phyloP scores from a whole-genome alignment of 2,888 invertebrate genomes.

The Bellardia pandia region DNA sequence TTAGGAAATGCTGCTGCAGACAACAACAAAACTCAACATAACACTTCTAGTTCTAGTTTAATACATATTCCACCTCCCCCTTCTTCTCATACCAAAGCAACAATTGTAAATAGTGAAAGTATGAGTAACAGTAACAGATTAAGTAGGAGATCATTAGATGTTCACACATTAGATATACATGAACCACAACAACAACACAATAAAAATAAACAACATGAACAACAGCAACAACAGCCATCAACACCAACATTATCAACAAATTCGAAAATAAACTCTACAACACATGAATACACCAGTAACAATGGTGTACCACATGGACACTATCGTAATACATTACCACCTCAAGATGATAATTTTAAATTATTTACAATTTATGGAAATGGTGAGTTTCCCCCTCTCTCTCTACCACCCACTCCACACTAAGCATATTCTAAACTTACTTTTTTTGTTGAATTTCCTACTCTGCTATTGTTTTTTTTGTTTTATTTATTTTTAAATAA shows the following conservation, averaged over 20 bases:
- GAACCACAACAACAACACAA: conserved; percentile 62
- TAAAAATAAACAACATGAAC: conserved; percentile 62
- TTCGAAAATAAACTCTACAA: conserved; percentile 75
- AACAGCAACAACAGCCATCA: conserved; percentile 64
- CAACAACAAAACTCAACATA: conserved; percentile 18
- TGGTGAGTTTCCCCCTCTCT: conserved; percentile 81
- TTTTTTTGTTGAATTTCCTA: too few species aligned
- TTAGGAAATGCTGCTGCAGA: conserved; percentile 34
- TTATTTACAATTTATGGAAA: conserved; percentile 84
- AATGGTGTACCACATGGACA: conserved; percentile 80
- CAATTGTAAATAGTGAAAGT: conserved; percentile 71
- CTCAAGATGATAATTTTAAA: conserved; percentile 83
- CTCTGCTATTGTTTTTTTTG: too few species aligned
- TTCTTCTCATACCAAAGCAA: conserved; percentile 20
- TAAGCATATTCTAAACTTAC: background rate
- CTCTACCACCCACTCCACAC: background rate
- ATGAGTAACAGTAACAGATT: conserved; percentile 74
- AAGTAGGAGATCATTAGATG: conserved; percentile 78
- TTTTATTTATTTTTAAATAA: too few species aligned
- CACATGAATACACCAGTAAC: conserved; percentile 77
- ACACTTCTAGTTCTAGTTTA: conserved; percentile 63
- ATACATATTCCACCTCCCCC: conserved; percentile 55
- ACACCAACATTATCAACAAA: conserved; percentile 68
- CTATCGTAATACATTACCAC: conserved; percentile 77
- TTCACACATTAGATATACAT: conserved; percentile 75